Conservation (phyloP, 2,113 vertebrate genomes). For the Lamprologus tigripictilis region DNA sequence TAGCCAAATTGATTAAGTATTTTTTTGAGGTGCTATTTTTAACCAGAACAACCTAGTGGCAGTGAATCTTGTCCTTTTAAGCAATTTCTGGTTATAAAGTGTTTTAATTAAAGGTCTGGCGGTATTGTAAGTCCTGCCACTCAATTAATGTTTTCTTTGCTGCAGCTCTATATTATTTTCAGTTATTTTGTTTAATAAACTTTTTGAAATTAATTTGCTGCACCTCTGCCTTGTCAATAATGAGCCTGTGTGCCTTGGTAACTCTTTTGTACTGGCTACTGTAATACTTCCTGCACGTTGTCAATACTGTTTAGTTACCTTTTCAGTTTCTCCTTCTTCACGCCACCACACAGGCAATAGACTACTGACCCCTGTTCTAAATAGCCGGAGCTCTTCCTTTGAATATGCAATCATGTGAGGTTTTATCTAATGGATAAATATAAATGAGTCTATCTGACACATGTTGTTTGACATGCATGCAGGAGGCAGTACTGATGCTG, state of each 20-base stretch:
- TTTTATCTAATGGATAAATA: background rate
- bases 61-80: background rate
- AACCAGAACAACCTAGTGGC: background rate
- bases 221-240: accelerated
- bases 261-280: background rate
- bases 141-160: background rate
- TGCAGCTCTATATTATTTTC: background rate
- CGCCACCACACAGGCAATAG: background rate
- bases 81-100: background rate
- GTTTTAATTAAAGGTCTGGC: background rate
- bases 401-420: background rate
- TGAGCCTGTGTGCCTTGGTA: background rate
- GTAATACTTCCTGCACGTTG: background rate
- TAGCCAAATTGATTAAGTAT: background rate
- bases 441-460: accelerated
- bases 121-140: background rate
- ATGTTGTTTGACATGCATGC: background rate
- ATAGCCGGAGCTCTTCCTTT: background rate
- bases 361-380: background rate
- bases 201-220: background rate
- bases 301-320: background rate
- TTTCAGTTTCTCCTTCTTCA: accelerated
- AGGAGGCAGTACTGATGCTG: background rate
- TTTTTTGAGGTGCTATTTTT: background rate
- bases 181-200: background rate